Percentiles rank a stretch among this genome's conserved stretches.
Evolutionary conservation across 2,888 invertebrate species (phyloP).

Genomic region (Melanostoma mellinum): DNA sequence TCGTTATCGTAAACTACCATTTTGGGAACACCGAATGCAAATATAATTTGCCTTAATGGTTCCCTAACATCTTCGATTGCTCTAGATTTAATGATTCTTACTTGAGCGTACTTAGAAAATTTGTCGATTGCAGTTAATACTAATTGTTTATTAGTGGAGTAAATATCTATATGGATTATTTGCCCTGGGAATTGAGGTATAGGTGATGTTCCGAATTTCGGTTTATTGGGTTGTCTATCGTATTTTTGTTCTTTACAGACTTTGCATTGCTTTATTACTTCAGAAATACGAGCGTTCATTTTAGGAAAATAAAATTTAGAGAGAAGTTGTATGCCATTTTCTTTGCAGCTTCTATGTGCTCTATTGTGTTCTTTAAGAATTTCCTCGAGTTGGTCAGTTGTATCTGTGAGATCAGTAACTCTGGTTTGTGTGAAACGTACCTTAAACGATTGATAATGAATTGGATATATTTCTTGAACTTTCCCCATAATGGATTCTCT

Average conservation of each 20-base stretch:
- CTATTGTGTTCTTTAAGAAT: conserved; percentile 36
- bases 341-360: conserved; percentile 6
- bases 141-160: conserved; percentile 23
- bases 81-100: conserved; percentile 16
- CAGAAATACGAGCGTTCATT: conserved; percentile 50
- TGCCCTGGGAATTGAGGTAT: conserved; percentile 38
- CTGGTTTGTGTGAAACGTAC: conserved; percentile 24
- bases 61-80: conserved; percentile 24
- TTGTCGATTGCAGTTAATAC: conserved; percentile 29
- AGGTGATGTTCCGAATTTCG: conserved; percentile 27
- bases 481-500: conserved; percentile 41
- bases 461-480: conserved; percentile 48
- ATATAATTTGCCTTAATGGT: conserved; percentile 25
- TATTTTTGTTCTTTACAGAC: conserved; percentile 57
- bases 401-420: conserved; percentile 34
- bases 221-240: conserved; percentile 45
- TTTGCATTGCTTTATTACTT: conserved; percentile 52
- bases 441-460: conserved; percentile 32
- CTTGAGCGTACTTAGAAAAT: conserved; percentile 15
- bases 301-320: conserved; percentile 62
- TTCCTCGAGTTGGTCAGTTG: conserved; percentile 18
- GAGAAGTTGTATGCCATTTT: conserved; percentile 47
- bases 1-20: conserved; percentile 44
- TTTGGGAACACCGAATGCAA: conserved; percentile 39
- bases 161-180: conserved; percentile 49